phyloP scores from a whole-genome alignment of 53 echinoderm and acorn worm species.

The Holothuria scabra region DNA sequence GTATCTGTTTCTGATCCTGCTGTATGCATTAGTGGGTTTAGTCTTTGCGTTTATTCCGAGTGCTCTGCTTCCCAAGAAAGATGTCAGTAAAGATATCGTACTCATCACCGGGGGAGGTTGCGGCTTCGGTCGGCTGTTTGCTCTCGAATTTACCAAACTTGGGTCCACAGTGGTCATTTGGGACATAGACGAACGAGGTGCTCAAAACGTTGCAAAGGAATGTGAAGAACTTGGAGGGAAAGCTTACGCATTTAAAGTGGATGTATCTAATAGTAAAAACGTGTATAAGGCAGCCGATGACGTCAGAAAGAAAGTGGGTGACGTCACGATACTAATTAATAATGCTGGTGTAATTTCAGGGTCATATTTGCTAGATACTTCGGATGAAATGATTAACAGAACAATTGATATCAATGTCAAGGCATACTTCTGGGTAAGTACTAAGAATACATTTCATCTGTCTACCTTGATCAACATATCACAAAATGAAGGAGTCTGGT shows the following conservation, averaged over 20 bases:
- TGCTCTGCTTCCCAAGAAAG: constrained; percentile 59
- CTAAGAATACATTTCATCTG: too few relatives aligned
- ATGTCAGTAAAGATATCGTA: constrained; percentile 82
- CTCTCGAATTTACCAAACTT: constrained; percentile 64
- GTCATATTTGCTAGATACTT: constrained; percentile 66
- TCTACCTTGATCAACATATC: neutral
- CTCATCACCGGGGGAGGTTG: constrained; percentile 86
- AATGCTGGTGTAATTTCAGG: constrained; percentile 85
- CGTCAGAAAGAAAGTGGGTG: constrained; percentile 78
- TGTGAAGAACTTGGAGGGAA: constrained; percentile 69
- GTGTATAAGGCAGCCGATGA: constrained; percentile 72
- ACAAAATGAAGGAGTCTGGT: too few relatives aligned
- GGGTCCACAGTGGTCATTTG: constrained; percentile 79
- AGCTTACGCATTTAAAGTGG: constrained; percentile 78
- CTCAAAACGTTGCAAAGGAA: constrained; percentile 67
- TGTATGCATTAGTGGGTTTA: constrained; percentile 53
- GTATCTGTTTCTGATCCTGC: constrained; percentile 28
- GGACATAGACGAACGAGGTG: constrained; percentile 69
- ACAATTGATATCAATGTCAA: constrained; percentile 86
- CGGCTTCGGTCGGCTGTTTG: constrained; percentile 80
- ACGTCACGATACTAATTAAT: constrained; percentile 85
- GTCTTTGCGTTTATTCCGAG: constrained; percentile 54
- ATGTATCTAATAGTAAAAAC: constrained; percentile 74
- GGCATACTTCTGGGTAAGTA: constrained; percentile 82
- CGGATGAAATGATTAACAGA: constrained; percentile 72